Conservation (phyloP, 2,113 vertebrate species). For the Campylomormyrus tamandua region DNA sequence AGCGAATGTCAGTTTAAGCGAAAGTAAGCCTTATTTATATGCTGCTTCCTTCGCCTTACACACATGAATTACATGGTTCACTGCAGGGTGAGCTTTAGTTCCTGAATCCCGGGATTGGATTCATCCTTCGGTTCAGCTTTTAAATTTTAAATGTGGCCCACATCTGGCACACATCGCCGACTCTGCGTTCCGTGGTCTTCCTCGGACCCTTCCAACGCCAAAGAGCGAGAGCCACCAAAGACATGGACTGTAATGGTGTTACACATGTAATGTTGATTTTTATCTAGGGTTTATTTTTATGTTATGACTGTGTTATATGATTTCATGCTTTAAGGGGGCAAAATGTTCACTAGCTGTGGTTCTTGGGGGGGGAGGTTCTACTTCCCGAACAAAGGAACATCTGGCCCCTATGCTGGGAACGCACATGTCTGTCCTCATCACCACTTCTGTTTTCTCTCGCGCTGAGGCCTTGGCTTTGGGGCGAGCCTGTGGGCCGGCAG, state of each 20-base stretch:
- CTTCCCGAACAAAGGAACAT: no score
- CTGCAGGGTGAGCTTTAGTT: slow-evolving; percentile 40
- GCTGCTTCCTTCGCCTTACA: slow-evolving; percentile 32
- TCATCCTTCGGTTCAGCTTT: slow-evolving; percentile 28
- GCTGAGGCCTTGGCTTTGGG: no score
- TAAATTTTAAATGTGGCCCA: slow-evolving; percentile 29
- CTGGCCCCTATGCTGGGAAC: no score
- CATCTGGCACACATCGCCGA: slow-evolving; percentile 35
- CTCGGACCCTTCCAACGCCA: neutral
- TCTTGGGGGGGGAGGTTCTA: no score
- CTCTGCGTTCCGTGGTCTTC: neutral
- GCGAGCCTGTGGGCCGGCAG: no score
- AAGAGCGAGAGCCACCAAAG: neutral
- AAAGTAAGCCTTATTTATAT: slow-evolving; percentile 37
- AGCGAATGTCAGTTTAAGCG: slow-evolving; percentile 44
- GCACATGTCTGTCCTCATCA: no score
- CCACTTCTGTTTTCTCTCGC: no score
- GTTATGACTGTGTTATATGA: neutral
- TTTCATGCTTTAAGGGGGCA: slow-evolving; percentile 8
- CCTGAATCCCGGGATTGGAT: slow-evolving; percentile 40
- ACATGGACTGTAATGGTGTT: neutral
- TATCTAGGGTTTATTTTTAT: slow-evolving; percentile 7
- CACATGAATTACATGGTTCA: slow-evolving; percentile 47
- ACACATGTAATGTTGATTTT: slow-evolving; percentile 15
- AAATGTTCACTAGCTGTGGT: slow-evolving; percentile 3